Percentiles rank a stretch among this genome's conserved stretches.
Conservation (phyloP, 2,113 vertebrate species). For the Spilogale gracilis region DNA sequence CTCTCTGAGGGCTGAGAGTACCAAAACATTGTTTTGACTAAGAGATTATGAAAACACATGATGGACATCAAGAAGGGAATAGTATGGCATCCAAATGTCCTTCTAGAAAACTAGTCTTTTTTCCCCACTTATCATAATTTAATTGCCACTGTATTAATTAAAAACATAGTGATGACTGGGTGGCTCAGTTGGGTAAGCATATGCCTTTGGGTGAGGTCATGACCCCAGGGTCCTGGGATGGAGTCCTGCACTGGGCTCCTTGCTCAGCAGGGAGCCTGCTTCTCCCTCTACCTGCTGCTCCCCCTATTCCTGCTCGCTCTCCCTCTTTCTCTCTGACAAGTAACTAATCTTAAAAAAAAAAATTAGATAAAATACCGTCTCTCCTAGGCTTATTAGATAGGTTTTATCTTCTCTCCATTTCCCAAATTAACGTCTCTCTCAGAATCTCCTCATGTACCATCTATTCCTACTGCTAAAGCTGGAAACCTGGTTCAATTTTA, state of each 20-base stretch:
- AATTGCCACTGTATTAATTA: background rate
- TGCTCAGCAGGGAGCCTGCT: too few relatives aligned
- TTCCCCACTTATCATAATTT: background rate
- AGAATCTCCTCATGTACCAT: background rate
- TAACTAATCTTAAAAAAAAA: too few relatives aligned
- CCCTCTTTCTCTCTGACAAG: too few relatives aligned
- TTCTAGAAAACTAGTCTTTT: background rate
- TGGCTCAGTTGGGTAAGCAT: too few relatives aligned
- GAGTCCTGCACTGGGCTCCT: too few relatives aligned
- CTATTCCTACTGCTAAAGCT: background rate
- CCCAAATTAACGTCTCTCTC: background rate
- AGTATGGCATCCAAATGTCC: background rate
- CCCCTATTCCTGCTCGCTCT: too few relatives aligned
- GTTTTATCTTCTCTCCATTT: constrained; percentile 26
- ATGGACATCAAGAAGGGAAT: background rate
- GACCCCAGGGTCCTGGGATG: too few relatives aligned
- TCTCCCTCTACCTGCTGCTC: too few relatives aligned
- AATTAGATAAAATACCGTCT: background rate
- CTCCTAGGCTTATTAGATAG: background rate
- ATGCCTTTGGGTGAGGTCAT: too few relatives aligned
- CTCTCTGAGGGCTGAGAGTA: background rate
- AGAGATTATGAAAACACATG: background rate
- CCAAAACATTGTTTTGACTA: background rate
- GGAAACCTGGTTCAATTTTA: background rate
- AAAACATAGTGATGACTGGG: background rate